phyloP scores from a whole-genome alignment of 2,113 vertebrate species.

The Ariopsis seemanni region DNA sequence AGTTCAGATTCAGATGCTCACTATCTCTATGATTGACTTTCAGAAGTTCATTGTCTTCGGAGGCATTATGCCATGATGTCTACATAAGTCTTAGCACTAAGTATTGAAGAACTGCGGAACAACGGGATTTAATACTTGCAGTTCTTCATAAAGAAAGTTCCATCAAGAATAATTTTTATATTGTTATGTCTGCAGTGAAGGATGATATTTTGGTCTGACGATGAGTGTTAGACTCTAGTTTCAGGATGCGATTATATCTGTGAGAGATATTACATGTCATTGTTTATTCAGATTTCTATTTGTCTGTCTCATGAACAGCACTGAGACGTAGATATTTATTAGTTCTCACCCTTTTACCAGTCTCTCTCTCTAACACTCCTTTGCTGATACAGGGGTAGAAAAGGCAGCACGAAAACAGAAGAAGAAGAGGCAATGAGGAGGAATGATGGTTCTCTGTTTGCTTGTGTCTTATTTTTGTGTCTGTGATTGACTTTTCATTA shows the following conservation, averaged over 20 bases:
- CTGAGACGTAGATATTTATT: neutral
- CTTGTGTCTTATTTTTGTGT: neutral
- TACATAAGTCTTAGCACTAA: neutral
- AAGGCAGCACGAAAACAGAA: neutral
- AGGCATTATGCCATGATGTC: neutral
- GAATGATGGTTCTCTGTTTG: neutral
- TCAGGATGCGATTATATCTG: neutral
- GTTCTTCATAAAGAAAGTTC: neutral
- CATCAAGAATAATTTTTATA: neutral
- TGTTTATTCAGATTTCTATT: neutral
- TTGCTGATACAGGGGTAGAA: neutral
- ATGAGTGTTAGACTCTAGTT: neutral
- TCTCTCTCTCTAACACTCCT: neutral
- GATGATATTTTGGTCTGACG: neutral
- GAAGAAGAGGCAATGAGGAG: neutral
- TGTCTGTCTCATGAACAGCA: neutral
- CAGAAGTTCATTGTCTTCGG: neutral
- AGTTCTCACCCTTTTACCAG: neutral
- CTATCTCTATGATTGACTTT: neutral
- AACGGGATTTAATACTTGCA: neutral
- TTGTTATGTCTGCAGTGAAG: neutral
- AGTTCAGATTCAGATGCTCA: neutral
- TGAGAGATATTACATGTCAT: neutral
- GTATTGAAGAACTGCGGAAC: neutral
- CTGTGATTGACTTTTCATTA: slow-evolving; percentile 21